phyloP scores from a whole-genome alignment of 1,140 invertebrate genomes.

The Drosophila ambigua region DNA sequence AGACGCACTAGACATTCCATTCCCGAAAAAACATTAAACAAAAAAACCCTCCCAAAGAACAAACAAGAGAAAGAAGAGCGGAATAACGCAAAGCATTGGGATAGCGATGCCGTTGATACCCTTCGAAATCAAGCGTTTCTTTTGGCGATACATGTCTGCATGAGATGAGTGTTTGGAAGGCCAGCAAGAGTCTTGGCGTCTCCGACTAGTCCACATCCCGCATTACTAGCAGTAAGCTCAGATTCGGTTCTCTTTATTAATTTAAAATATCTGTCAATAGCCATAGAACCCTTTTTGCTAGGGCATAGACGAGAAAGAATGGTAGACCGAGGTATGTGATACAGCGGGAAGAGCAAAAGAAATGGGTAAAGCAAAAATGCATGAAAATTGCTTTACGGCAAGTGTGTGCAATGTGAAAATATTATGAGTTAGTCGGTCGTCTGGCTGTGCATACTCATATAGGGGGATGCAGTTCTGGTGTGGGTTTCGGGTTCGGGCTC shows the following conservation, averaged over 20 bases:
- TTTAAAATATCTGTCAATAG: too few relatives aligned
- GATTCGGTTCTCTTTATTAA: too few relatives aligned
- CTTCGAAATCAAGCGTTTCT: too few relatives aligned
- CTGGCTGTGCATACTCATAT: constrained; percentile 9
- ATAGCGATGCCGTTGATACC: too few relatives aligned
- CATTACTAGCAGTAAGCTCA: too few relatives aligned
- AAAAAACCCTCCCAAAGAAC: constrained; percentile 16
- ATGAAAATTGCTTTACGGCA: constrained; percentile 68
- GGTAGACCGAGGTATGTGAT: constrained; percentile 5
- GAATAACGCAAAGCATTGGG: background rate
- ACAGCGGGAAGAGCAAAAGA: background rate
- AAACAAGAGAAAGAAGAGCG: background rate
- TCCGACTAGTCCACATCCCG: too few relatives aligned
- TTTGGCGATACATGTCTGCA: too few relatives aligned
- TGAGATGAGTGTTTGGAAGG: background rate
- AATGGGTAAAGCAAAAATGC: constrained; percentile 50
- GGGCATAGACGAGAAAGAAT: constrained; percentile 6
- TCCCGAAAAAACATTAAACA: constrained; percentile 6
- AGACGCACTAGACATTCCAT: constrained; percentile 54
- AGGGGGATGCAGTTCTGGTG: constrained; percentile 3
- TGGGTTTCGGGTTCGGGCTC: background rate
- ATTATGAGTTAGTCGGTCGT: constrained; percentile 54
- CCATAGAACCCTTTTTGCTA: background rate
- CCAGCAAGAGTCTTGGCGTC: too few relatives aligned
- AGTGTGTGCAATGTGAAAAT: constrained; percentile 60